Percentiles rank a stretch among this genome's conserved stretches.
These are phyloP conservation scores for Glaucopsyche alexis DNA, from an alignment of 2,888 invertebrate genomes.

Conservation along the genomic window DNA sequence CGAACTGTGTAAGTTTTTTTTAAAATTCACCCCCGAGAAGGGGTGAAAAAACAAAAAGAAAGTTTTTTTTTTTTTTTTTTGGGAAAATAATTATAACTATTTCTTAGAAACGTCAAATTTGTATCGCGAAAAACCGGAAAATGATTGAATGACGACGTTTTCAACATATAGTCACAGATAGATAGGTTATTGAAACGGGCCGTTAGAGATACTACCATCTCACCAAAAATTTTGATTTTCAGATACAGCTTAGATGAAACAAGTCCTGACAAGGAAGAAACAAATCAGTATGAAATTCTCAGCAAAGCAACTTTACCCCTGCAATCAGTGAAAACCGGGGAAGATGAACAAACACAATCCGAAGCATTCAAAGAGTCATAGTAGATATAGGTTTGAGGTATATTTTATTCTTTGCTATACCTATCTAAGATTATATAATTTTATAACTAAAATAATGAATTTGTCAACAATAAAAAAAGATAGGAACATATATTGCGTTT, in stretches of 20 bases:
- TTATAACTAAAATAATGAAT: not conserved
- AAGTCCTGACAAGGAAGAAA: slow-evolving; percentile 78
- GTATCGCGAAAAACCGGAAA: no score
- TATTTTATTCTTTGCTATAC: not conserved
- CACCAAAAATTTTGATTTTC: slow-evolving; percentile 34
- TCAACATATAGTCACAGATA: no score
- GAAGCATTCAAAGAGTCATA: slow-evolving; percentile 4
- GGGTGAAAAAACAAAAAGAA: no score
- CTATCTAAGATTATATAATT: not conserved
- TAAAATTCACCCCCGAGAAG: no score
- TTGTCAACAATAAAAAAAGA: not conserved
- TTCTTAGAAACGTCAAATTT: no score
- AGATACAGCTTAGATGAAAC: slow-evolving; percentile 83
- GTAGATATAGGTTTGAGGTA: not conserved
- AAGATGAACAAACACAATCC: not conserved
- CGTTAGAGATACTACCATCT: no score
- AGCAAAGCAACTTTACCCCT: slow-evolving; percentile 61
- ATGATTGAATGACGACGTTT: no score
- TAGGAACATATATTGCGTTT: not conserved
- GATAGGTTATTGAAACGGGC: no score
- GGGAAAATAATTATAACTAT: no score
- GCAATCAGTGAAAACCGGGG: not conserved
- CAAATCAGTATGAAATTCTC: slow-evolving; percentile 80
- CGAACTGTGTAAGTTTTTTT: no score
- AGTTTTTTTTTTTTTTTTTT: no score